Evolutionary conservation across 2,113 vertebrate genomes (phyloP), one percentile per base, ranked within the genome.

Genomic region (Myodes glareolus): DNA sequence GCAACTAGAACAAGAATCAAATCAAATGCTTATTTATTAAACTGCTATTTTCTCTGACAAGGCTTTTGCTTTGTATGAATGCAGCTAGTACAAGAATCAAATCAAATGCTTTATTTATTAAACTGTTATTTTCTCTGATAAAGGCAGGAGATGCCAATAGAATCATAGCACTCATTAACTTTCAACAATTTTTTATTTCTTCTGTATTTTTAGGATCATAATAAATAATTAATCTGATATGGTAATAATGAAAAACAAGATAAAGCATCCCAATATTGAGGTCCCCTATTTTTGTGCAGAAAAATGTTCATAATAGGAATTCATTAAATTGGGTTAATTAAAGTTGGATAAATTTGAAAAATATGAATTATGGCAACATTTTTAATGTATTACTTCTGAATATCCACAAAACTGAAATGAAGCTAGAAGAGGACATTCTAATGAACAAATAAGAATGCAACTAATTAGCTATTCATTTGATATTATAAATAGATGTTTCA

Each of bases 261-360:
- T 88, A 94, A 96, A 91, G 86, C n/a, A 39, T 75, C 4, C 23
- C 14, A 42, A 23, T 92, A 73, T 33, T 67, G 45, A 87, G 39
- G 2, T 2, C 5, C 5, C 7, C 9, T 21, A 17, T 89, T 92
- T 95, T 86, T 39, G 14, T 77, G 84, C 84, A 88, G 31, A 90
- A 95, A 95, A 96, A 78, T 77, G 27, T 78, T 84, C 68, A 92
- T 36, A 92, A 42, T 50, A 92, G n/a, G 14, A 55, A 91, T 80
- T 89, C 61, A 92, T 95, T 95, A 96, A 92, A 91, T 76, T 76
- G 42, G 65, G 29, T 95, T 89, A 85, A 68, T 92, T 96, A 73
- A 95, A 45, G n/a, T 90, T 63, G 19, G 13, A 36, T 80, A 39
- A 81, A 91, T 95, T 94, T 89, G 61, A 75, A 78, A 92, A 84